A percentile compares a stretch with the other conserved stretches of the same genome.
phyloP scores from a whole-genome alignment of 2,888 invertebrate species.

The Drosophila meridionalis region DNA sequence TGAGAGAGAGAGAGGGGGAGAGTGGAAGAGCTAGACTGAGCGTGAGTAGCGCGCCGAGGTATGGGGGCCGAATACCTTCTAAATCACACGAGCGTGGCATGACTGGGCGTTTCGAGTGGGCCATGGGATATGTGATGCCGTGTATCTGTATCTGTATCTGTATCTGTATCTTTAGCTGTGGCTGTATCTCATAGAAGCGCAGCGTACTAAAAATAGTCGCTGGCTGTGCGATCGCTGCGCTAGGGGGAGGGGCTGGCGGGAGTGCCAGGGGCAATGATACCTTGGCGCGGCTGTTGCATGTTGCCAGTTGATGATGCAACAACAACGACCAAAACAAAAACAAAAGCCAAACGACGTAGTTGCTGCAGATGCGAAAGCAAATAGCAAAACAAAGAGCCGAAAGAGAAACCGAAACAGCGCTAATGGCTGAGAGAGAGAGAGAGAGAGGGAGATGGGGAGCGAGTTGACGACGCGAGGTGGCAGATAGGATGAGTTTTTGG shows the following conservation, averaged over 20 bases:
- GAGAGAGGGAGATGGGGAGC: neutral
- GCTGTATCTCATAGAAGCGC: slow-evolving; percentile 59
- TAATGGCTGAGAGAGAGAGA: neutral
- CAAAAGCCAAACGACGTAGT: slow-evolving; percentile 55
- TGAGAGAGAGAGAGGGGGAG: neutral
- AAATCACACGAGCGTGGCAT: slow-evolving; percentile 81
- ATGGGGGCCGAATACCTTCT: slow-evolving; percentile 76
- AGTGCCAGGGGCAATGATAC: slow-evolving; percentile 33
- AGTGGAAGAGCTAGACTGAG: neutral
- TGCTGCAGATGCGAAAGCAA: slow-evolving; percentile 65
- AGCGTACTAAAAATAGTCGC: slow-evolving; percentile 68
- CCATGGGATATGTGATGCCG: slow-evolving; percentile 33
- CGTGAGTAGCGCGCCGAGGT: slow-evolving; percentile 15
- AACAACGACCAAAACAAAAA: slow-evolving; percentile 47
- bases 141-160: slow-evolving; percentile 15
- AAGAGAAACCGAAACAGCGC: slow-evolving; percentile 22
- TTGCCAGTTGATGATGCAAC: slow-evolving; percentile 67
- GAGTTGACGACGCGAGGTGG: neutral
- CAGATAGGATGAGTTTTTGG: slow-evolving; percentile 22
- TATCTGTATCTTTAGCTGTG: slow-evolving; percentile 22
- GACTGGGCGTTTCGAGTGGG: slow-evolving; percentile 68
- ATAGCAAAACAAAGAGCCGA: slow-evolving; percentile 59
- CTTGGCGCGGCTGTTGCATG: slow-evolving; percentile 58
- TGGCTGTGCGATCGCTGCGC: slow-evolving; percentile 39
- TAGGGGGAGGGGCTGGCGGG: neutral